Conservation (phyloP, 1,140 invertebrate genomes). For the Calliopsis andreniformis region DNA sequence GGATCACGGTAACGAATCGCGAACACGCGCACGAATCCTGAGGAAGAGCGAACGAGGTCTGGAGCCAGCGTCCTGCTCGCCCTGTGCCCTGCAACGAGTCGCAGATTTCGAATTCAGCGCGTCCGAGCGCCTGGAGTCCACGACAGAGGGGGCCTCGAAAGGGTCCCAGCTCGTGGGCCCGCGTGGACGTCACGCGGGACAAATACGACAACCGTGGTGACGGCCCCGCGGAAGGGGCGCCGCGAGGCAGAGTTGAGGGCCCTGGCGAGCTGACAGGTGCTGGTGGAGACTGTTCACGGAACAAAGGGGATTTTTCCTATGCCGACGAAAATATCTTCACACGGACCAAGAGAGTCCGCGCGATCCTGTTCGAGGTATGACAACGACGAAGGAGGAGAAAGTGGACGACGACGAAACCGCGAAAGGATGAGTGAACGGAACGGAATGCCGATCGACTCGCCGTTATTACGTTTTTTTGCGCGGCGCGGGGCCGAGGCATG, state of each 20-base stretch:
- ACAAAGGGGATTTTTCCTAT: slow-evolving; percentile 17
- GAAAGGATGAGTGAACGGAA: slow-evolving; percentile 18
- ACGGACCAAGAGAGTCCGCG: slow-evolving; percentile 22
- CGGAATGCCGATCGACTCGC: slow-evolving; percentile 57
- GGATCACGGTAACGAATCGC: slow-evolving; percentile 40
- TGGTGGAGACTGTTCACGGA: no score
- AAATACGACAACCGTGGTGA: no score
- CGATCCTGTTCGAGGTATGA: slow-evolving; percentile 33
- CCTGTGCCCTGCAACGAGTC: no score
- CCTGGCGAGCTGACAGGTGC: neutral
- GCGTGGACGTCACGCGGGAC: no score
- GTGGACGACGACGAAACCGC: neutral
- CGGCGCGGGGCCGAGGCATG: slow-evolving; percentile 46
- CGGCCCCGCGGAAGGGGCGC: no score
- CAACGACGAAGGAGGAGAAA: neutral
- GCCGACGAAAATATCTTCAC: slow-evolving; percentile 17
- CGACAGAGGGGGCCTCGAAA: no score
- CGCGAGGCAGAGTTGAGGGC: no score
- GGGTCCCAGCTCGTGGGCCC: no score
- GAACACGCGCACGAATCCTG: slow-evolving; percentile 21
- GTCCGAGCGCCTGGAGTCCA: no score
- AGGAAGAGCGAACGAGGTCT: slow-evolving; percentile 3
- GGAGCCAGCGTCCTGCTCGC: neutral
- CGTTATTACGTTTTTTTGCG: slow-evolving; percentile 57
- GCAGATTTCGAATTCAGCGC: no score